A percentile compares a stretch with the other conserved stretches of the same genome.
Evolutionary conservation across 37 sponge, comb jelly and placozoan genomes (phyloP).

Genomic region (Petrosia ficiformis): DNA sequence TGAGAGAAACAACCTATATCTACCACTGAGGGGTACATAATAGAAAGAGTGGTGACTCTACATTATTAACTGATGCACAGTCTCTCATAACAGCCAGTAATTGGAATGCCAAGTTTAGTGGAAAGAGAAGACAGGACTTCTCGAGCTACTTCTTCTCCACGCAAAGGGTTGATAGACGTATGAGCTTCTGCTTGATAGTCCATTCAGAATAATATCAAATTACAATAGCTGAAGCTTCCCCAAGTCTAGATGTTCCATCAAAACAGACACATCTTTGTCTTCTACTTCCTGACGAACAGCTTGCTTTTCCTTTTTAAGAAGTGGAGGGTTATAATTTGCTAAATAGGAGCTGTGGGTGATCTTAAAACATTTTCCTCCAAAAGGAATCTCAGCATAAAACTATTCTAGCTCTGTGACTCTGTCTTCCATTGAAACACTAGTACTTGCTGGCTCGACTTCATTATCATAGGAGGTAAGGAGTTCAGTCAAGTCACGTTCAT

Average conservation of each 20-base stretch:
- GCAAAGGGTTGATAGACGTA: slow-evolving; percentile 14
- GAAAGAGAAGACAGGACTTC: slow-evolving; percentile 1
- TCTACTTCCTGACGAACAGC: slow-evolving; percentile 21
- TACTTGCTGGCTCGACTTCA: slow-evolving; percentile 1
- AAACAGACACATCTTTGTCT: slow-evolving; percentile 47
- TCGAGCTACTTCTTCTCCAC: slow-evolving; percentile 16
- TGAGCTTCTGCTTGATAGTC: slow-evolving; percentile 26
- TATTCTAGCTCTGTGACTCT: too few relatives aligned
- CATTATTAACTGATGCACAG: slow-evolving; percentile 13
- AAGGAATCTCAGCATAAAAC: background rate
- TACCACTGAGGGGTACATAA: slow-evolving; percentile 11
- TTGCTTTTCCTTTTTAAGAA: slow-evolving; percentile 5
- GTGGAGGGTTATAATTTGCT: slow-evolving; percentile 4
- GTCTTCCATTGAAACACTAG: slow-evolving; percentile 8
- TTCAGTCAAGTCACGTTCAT: slow-evolving; percentile 40
- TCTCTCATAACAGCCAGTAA: slow-evolving; percentile 6
- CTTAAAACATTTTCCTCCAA: slow-evolving; percentile 7
- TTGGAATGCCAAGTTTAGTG: slow-evolving; percentile 5
- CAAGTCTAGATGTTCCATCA: slow-evolving; percentile 51
- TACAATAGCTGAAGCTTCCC: slow-evolving; percentile 45
- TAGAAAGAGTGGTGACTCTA: background rate
- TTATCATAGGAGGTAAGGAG: background rate
- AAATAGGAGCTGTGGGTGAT: slow-evolving; percentile 25
- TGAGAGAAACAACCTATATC: slow-evolving; percentile 34
- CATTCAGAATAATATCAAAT: slow-evolving; percentile 22